Evolutionary conservation across 1,140 invertebrate species (phyloP), one percentile per base, ranked within the genome.

Genomic region (Ceratosolen solmsi): DNA sequence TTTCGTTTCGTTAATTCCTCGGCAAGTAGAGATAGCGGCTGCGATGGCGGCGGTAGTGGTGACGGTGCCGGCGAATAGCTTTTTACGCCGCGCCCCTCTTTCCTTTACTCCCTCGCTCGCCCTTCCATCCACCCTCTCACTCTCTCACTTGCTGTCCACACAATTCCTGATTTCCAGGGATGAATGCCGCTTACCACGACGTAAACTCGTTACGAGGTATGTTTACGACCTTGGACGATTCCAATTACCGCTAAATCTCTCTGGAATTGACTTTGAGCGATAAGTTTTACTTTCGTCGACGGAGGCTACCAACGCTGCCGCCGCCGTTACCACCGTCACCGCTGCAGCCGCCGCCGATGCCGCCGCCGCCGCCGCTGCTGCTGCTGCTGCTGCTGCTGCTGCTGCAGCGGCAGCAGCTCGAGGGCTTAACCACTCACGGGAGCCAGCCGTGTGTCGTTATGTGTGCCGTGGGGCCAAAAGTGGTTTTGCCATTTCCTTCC

Each of bases 261-360:
- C 82, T 80, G 82, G 82, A 80, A 83, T 83, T 83, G 82, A 83
- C 82, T 83, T 83, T 83, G 82, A 83, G 82, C 82, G 82, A 83
- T 83, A 83, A 80, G 82, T 83, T 83, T 83, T 83, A 83, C 82
- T 83, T 83, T 83, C 82, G 72, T 70, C 77, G 46, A 33, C 17
- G 30, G n/a, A 72, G 46, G 38, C 13, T 5, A 65, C 73, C 25
- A 33, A 60, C 60, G 46, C 56, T 20, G 38, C 46, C 41, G 49
- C 51, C 54, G 46, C 49, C 15, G 41, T 46, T 46, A 46, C 5
- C 41, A 46, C 41, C 41, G 41, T 13, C 5, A 46, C 41, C 5
- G 41, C 41, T 7, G 41, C 41, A 46, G 5, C 41, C 5, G 30
- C 71, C 7, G 27, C 71, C 13, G 4, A 5, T 17, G 17, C 68